Conservation (phyloP, 2,888 invertebrate genomes). For the Teinopalpus imperialis region DNA sequence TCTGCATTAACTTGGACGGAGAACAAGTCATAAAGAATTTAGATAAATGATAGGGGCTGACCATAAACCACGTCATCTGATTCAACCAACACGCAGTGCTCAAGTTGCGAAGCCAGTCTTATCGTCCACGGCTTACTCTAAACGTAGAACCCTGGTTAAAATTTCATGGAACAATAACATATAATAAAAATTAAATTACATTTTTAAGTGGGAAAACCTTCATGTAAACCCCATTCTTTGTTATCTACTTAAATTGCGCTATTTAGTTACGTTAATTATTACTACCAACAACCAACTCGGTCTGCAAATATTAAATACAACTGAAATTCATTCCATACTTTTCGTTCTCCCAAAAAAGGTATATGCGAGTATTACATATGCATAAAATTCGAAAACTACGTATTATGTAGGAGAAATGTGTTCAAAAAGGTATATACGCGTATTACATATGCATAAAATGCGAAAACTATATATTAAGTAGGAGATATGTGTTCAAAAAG, state of each 20-base stretch:
- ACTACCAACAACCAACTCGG: no score
- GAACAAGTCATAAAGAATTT: conserved; percentile 42
- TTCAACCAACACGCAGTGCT: conserved; percentile 43
- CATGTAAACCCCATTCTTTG: no score
- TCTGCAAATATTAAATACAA: neutral
- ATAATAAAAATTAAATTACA: no score
- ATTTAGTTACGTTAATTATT: no score
- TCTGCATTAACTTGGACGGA: conserved; percentile 32
- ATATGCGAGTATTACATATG: conserved; percentile 8
- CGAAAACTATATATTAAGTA: conserved; percentile 17
- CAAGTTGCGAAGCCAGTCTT: conserved; percentile 25
- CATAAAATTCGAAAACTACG: conserved; percentile 12
- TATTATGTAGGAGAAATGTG: conserved; percentile 19
- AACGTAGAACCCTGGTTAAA: neutral
- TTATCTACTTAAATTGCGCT: no score
- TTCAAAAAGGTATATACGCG: conserved; percentile 14
- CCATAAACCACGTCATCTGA: conserved; percentile 65
- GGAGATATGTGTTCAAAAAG: conserved; percentile 13
- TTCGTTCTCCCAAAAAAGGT: conserved; percentile 6
- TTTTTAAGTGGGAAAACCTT: no score
- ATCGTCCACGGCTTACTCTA: conserved; percentile 22
- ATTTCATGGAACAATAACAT: no score
- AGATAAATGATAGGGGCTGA: conserved; percentile 62
- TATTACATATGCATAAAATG: conserved; percentile 12
- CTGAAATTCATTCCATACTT: neutral